Evolutionary conservation across 2,888 invertebrate species (phyloP).

Genomic region (Oscheius onirici): DNA sequence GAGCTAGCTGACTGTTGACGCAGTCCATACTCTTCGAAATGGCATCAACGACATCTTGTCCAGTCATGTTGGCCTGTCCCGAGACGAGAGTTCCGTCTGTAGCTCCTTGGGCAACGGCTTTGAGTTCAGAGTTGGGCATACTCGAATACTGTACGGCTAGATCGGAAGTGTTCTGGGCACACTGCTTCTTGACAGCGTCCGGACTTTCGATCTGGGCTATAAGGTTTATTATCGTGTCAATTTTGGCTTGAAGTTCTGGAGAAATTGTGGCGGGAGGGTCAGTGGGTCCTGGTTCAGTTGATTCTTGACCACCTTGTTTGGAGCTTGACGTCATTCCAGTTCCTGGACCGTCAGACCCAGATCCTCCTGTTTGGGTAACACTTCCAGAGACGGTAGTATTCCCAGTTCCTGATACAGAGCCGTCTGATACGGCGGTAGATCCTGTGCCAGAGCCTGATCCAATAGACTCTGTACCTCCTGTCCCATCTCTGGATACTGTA

Average conservation of each 20-base stretch:
- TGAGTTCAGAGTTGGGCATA: background rate
- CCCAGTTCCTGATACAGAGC: background rate
- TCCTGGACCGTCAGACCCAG: background rate
- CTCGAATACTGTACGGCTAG: background rate
- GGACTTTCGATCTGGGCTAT: background rate
- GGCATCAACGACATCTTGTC: background rate
- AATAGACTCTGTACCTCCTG: background rate
- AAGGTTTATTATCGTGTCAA: background rate
- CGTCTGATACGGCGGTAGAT: background rate
- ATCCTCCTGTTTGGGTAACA: background rate
- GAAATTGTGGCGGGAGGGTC: background rate
- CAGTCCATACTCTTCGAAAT: background rate
- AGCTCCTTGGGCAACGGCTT: background rate
- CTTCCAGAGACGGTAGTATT: background rate
- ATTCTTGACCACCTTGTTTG: background rate
- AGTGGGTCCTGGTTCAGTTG: background rate
- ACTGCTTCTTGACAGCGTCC: background rate
- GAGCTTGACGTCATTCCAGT: background rate
- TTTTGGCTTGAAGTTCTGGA: constrained; percentile 15
- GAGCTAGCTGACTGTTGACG: constrained; percentile 6
- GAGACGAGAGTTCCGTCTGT: background rate
- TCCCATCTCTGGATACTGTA: background rate
- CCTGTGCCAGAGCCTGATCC: background rate
- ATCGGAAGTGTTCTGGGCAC: background rate
- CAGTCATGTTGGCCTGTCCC: background rate